Evolutionary conservation across 1,140 invertebrate genomes (phyloP).

Genomic region (Hycleus phaleratus): DNA sequence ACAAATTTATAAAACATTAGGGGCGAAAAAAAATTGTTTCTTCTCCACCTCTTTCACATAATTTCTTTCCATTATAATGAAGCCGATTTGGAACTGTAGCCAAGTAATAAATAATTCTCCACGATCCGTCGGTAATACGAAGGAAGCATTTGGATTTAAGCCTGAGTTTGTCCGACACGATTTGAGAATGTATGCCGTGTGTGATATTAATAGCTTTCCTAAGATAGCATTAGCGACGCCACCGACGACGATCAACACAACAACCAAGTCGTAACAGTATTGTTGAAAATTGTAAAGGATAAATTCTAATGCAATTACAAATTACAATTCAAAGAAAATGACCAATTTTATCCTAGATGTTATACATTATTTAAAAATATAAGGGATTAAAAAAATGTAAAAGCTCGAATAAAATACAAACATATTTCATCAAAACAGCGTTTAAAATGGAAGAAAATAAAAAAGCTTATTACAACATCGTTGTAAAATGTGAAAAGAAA

Average conservation of each 20-base stretch:
- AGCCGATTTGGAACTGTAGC: slow-evolving; percentile 13
- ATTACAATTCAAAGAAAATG: not conserved
- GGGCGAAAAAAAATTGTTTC: not conserved
- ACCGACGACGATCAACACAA: not conserved
- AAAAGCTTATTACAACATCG: too few species aligned
- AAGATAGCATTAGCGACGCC: slow-evolving; percentile 20
- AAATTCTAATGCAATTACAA: not conserved
- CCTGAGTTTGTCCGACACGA: slow-evolving; percentile 18
- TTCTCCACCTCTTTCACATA: not conserved
- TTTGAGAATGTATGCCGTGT: slow-evolving; percentile 24
- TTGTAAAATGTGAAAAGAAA: too few species aligned
- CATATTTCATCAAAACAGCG: too few species aligned
- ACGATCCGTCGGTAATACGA: slow-evolving; percentile 17
- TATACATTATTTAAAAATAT: too few species aligned
- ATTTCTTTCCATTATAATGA: slow-evolving; percentile 5
- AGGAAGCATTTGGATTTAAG: slow-evolving; percentile 21
- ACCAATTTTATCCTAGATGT: too few species aligned
- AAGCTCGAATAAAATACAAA: too few species aligned
- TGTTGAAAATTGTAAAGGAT: not conserved
- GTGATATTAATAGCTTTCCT: slow-evolving; percentile 22
- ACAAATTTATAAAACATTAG: not conserved
- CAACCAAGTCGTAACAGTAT: not conserved
- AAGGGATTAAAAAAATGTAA: too few species aligned
- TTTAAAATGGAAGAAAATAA: too few species aligned
- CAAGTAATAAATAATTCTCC: slow-evolving; percentile 20